A percentile compares a stretch with the other conserved stretches of the same genome.
Conservation (phyloP, 2,797 vertebrate species). For the Rhincodon typus region DNA sequence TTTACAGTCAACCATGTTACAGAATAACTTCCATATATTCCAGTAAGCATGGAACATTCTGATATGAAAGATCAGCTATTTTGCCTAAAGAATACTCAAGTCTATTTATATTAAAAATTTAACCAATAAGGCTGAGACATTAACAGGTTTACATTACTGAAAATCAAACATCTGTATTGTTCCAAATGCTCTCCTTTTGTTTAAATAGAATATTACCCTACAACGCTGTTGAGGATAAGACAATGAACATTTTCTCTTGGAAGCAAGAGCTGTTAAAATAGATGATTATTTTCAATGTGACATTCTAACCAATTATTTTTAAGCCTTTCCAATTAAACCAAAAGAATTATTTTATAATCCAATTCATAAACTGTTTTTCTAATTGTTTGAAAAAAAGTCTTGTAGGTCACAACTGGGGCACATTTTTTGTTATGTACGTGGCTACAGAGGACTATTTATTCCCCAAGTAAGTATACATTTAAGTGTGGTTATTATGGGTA, state of each 20-base stretch:
- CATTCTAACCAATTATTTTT: constrained; percentile 34
- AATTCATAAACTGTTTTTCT: constrained; percentile 29
- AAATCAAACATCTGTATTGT: constrained; percentile 35
- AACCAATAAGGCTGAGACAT: background rate
- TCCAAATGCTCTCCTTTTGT: constrained; percentile 10
- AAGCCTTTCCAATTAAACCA: constrained; percentile 23
- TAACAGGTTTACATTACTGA: constrained; percentile 33
- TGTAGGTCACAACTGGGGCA: constrained; percentile 28
- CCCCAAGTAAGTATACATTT: constrained; percentile 35
- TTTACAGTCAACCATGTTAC: constrained; percentile 30
- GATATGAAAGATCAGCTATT: constrained; percentile 8
- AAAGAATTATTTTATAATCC: constrained; percentile 1
- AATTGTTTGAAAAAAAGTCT: constrained; percentile 20
- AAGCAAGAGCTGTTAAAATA: constrained; percentile 19
- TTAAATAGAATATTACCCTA: constrained; percentile 16
- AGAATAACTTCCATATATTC: constrained; percentile 3
- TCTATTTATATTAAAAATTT: constrained; percentile 34
- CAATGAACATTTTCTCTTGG: background rate
- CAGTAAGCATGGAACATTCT: constrained; percentile 11
- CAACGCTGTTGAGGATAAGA: constrained; percentile 19
- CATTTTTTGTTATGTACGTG: constrained; percentile 21
- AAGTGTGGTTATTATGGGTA: constrained; percentile 33
- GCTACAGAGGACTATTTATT: constrained; percentile 30
- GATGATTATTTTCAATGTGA: constrained; percentile 33
- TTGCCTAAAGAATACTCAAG: constrained; percentile 19